Evolutionary conservation across 2,888 invertebrate genomes (phyloP), one percentile per base, ranked within the genome.

Genomic region (Erynnis tages): DNA sequence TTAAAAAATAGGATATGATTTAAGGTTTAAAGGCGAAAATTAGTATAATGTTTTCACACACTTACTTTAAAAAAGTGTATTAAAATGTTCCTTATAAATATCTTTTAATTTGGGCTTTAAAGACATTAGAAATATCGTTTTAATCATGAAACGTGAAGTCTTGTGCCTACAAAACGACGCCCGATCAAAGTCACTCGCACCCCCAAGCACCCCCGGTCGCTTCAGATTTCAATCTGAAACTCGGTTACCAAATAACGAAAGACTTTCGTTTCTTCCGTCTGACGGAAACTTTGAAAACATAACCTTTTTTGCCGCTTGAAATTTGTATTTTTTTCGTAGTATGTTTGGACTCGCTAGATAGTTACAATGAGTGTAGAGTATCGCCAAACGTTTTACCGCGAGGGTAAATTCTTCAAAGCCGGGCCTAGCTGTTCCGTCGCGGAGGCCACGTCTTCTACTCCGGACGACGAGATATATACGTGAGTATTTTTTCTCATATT

Each of bases 381-480:
- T 8, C 44, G 52, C 13, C n/a, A 35, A 10, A 38, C 38, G 10
- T 45, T 45, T 38, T 38, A 38, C 17, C 52, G 52, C 25, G 38
- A 45, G 32, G 43, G 5, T 34, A 46, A 47, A 44, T 17, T 34
- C 29, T 44, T 52, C 17, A 53, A 55, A 53, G 30, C 52, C 73
- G 74, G 69, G 62, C 80, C 82, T 81, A 81, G 72, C 57, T 69
- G 70, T 56, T 66, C 82, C 1, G 71, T 79, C 61, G 73, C 79
- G 23, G 83, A 82, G 58, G 79, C 80, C 1, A 76, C 78, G 4
- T 79, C 81, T 43, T 77, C 84, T 6, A 72, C 59, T 54, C 57
- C 67, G 41, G 76, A 76, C 41, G 86, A 82, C 53, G 86, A 86
- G 53, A 59, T 82, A 1, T 86, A 87, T 60, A 75, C 79, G 87